phyloP scores from a whole-genome alignment of 2,888 invertebrate species.

The Theodoxus fluviatilis region DNA sequence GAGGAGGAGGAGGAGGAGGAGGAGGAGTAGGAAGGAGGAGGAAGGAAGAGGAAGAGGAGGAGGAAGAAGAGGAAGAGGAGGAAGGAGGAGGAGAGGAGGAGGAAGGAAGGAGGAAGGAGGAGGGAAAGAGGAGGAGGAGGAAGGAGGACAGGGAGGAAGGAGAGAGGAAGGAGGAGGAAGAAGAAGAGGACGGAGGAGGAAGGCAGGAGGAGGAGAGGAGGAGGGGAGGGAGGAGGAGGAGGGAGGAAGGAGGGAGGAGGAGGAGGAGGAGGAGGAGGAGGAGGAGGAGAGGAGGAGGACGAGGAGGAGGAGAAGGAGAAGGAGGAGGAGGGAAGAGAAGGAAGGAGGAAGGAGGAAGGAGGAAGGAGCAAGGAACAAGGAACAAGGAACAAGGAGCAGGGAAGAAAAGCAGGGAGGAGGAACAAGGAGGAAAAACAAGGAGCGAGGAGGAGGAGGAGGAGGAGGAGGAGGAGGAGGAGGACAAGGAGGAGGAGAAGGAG shows the following conservation, averaged over 20 bases:
- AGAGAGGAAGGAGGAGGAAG: neutral
- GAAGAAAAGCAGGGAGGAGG: no score
- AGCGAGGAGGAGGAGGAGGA: constrained; percentile 25
- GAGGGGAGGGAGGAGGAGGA: constrained; percentile 15
- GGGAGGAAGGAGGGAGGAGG: constrained; percentile 26
- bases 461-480: constrained; percentile 14
- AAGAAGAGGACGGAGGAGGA: neutral
- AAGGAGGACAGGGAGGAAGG: no score
- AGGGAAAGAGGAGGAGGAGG: no score
- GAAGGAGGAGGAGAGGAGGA: no score
- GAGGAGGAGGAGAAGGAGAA: neutral
- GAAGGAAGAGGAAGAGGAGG: no score
- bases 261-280: constrained; percentile 19
- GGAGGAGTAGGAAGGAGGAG: no score
- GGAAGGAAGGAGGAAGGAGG: no score
- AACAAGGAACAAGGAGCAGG: neutral
- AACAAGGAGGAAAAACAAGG: neutral
- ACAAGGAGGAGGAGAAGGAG: constrained; percentile 23
- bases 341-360: neutral
- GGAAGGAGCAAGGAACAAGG: neutral
- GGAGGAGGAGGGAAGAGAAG: neutral
- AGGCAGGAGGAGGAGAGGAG: neutral
- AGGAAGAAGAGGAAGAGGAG: no score
- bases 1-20: no score
- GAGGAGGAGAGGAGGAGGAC: neutral